Percentiles rank a stretch among this genome's conserved stretches.
Evolutionary conservation across 2,113 vertebrate species (phyloP).

Genomic region (Electrona antarctica): DNA sequence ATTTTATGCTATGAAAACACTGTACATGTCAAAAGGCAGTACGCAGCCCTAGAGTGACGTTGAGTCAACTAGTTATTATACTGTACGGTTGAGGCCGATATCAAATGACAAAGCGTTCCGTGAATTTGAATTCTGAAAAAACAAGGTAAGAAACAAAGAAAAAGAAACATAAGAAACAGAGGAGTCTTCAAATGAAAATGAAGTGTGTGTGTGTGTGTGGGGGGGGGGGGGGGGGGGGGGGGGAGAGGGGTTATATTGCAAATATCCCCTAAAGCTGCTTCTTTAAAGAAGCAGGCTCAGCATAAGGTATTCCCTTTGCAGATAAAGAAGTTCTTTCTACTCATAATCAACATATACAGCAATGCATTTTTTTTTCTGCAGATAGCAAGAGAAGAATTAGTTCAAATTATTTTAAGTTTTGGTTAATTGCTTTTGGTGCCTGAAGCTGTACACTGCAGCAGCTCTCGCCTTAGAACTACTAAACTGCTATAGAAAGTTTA

Average conservation of each 20-base stretch:
- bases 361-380: constrained; percentile 78
- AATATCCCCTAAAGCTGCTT: constrained; percentile 66
- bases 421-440: constrained; percentile 84
- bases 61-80: constrained; percentile 7
- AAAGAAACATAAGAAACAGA: constrained; percentile 44
- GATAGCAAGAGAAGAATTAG: constrained; percentile 80
- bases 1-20: not conserved
- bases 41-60: constrained; percentile 30
- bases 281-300: constrained; percentile 71
- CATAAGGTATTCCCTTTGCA: constrained; percentile 77
- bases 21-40: constrained; percentile 25
- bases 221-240: not conserved
- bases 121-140: constrained; percentile 59
- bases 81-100: constrained; percentile 60
- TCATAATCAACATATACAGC: constrained; percentile 80
- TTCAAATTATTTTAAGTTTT: constrained; percentile 83
- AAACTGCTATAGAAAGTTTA: constrained; percentile 78
- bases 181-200: no score
- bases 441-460: constrained; percentile 71
- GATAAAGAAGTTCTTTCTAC: constrained; percentile 76
- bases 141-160: constrained; percentile 51
- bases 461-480: constrained; percentile 75
- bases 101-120: constrained; percentile 60
- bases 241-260: constrained; percentile 34
- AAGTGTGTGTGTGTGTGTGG: no score